Conservation (phyloP, 2,113 vertebrate genomes). For the Boleophthalmus pectinirostris region DNA sequence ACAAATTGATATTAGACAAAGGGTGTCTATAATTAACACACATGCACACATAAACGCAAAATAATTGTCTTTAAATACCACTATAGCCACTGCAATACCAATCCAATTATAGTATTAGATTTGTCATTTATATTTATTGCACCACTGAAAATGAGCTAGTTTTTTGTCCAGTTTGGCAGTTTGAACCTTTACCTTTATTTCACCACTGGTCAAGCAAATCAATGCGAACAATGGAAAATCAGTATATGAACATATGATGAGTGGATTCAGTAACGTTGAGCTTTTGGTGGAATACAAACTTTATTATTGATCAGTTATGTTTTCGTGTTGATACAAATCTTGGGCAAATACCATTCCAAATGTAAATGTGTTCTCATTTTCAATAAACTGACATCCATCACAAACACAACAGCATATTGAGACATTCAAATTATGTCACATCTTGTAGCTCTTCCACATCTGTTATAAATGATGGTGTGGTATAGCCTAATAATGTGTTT, state of each 20-base stretch:
- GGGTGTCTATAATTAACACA: too few species aligned
- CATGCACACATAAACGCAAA: too few species aligned
- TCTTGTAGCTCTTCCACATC: not conserved
- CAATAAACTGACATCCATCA: not conserved
- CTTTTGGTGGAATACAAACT: not conserved
- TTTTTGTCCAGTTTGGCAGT: too few species aligned
- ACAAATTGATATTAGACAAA: not conserved
- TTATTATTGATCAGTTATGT: not conserved
- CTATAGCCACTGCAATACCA: not conserved
- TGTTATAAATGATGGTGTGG: not conserved
- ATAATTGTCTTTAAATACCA: too few species aligned
- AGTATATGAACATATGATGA: not conserved
- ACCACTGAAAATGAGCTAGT: not conserved
- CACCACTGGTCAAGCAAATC: too few species aligned
- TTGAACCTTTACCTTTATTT: too few species aligned
- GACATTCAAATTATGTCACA: not conserved
- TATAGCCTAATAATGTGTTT: constrained; percentile 5
- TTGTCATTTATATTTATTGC: not conserved
- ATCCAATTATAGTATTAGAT: not conserved
- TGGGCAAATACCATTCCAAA: too few species aligned
- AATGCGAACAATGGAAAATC: too few species aligned
- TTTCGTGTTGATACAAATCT: too few species aligned
- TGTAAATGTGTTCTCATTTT: not conserved
- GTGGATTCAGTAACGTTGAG: not conserved
- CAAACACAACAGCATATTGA: not conserved